phyloP scores from a whole-genome alignment of 23 tunicate genomes.

The Corella eumyota region DNA sequence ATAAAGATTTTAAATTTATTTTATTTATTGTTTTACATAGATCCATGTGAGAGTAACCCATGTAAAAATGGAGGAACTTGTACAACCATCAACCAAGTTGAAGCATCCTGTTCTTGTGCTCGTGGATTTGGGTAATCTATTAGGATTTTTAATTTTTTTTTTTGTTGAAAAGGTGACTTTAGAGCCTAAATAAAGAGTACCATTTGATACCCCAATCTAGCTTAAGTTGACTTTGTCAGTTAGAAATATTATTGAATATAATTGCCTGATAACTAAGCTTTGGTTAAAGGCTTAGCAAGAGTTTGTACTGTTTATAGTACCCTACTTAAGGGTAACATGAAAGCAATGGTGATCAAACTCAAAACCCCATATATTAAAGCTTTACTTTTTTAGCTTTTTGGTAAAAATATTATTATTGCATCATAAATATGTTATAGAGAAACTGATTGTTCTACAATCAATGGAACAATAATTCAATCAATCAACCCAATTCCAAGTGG shows the following conservation, averaged over 20 bases:
- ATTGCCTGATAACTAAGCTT: too few species aligned
- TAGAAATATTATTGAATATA: too few species aligned
- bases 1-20: not conserved
- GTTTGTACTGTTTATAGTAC: too few species aligned
- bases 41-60: slow-evolving; percentile 5
- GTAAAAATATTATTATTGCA: not conserved
- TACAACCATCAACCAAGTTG: not conserved
- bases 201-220: too few species aligned
- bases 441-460: not conserved
- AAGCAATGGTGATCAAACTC: too few species aligned
- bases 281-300: too few species aligned
- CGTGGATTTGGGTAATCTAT: slow-evolving; percentile 10
- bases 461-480: not conserved
- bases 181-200: too few species aligned
- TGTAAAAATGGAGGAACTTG: slow-evolving; percentile 6
- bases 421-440: not conserved
- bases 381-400: not conserved
- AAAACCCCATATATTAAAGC: too few species aligned
- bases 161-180: too few species aligned
- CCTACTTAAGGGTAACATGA: too few species aligned
- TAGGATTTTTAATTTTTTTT: too few species aligned
- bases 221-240: too few species aligned
- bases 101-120: not conserved
- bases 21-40: not conserved
- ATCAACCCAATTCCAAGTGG: not conserved